Percentiles rank a stretch among this genome's conserved stretches.
Conservation (phyloP, 2,888 invertebrate species). For the Aphodius granarius region DNA sequence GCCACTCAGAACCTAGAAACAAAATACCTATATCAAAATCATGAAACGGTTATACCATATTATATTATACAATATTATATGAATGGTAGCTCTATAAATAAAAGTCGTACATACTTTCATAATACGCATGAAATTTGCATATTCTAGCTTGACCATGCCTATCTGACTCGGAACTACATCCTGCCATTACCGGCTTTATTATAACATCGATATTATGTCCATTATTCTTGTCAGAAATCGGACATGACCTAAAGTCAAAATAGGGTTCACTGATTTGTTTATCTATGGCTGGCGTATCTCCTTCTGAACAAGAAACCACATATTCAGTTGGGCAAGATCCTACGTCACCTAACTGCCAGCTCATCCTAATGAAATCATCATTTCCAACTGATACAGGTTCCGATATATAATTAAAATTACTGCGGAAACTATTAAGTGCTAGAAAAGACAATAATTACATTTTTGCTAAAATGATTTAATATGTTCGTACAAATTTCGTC, state of each 20-base stretch:
- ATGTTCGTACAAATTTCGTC: not conserved
- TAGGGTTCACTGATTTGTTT: not conserved
- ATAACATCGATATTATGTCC: not conserved
- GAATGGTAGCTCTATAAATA: too few species aligned
- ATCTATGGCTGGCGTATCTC: not conserved
- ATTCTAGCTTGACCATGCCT: not conserved
- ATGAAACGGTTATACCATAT: too few species aligned
- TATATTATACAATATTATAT: too few species aligned
- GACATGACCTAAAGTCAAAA: not conserved
- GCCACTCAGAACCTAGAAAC: too few species aligned
- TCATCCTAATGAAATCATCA: not conserved
- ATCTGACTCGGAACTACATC: not conserved
- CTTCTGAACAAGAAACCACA: not conserved
- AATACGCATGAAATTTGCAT: not conserved
- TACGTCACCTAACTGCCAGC: not conserved
- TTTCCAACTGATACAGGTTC: not conserved
- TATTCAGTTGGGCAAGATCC: not conserved
- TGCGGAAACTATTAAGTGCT: not conserved
- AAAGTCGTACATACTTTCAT: not conserved
- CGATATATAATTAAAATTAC: not conserved
- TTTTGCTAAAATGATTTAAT: too few species aligned
- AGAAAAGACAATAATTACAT: not conserved
- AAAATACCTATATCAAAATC: too few species aligned
- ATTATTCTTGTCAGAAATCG: not conserved
- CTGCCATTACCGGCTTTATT: not conserved